Evolutionary conservation across 2,113 vertebrate species (phyloP), one percentile per base, ranked within the genome.

Genomic region (Riparia riparia): DNA sequence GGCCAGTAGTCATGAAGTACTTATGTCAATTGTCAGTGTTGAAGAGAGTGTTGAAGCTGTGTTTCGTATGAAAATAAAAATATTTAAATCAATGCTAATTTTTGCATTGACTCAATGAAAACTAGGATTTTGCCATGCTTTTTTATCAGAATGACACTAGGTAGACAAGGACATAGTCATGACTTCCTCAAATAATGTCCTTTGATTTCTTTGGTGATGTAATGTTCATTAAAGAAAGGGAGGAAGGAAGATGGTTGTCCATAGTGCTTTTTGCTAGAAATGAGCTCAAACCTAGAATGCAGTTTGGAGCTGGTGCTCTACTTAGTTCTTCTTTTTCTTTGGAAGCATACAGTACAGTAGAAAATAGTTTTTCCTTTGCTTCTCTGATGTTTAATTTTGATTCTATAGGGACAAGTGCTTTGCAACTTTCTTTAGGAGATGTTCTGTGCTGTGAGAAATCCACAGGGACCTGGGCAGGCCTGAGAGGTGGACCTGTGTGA

Each of bases 351-450:
- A 51, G 14, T 60, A 50, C 17, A 72, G 13, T 49, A 90, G 25
- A 65, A 93, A 82, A 69, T 26, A 65, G 6, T 17, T 63, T 50
- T 44, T 47, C 45, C 32, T 63, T 84, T 74, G 51, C 17, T 95
- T 58, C 87, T 71, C 32, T 90, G 82, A 39, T 79, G 61, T 82
- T 91, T 71, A 44, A 42, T 87, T 95, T 76, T 82, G 66, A 85
- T 85, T 44, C 56, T 24, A 74, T 21, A 44, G 60, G 77, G 60
- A 81, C 39, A 81, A 68, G 24, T 70, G 12, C 34, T 92, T 70
- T 81, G 68, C 37, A 93, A 93, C 64, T 81, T 86, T 57, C 42
- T 81, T 64, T 57, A 72, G 61, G 39, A 69, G 26, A 53, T 50
- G 42, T 18, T 85, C 61, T 82, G 63, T 88, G 34, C 68, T 77